Conservation (phyloP, 2,888 invertebrate species). For the Hirudinaria manillensis region DNA sequence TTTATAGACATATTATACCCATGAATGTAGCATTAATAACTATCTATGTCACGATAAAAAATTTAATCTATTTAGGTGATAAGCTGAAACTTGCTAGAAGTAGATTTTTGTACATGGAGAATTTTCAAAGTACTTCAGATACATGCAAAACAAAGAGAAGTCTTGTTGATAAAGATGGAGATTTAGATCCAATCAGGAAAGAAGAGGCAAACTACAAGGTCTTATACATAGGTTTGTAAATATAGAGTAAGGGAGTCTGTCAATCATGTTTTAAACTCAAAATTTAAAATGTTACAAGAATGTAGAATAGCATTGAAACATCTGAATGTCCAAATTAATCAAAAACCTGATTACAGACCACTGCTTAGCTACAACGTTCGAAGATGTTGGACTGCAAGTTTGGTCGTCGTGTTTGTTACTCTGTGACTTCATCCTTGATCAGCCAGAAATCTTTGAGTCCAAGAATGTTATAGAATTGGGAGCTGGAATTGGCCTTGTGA, state of each 20-base stretch:
- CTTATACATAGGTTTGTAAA: background rate
- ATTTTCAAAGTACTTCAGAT: background rate
- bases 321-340: too few species aligned
- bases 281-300: too few species aligned
- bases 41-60: too few species aligned
- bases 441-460: constrained; percentile 19
- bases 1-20: too few species aligned
- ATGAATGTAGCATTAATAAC: too few species aligned
- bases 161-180: constrained; percentile 26
- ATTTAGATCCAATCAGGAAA: constrained; percentile 13
- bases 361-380: background rate
- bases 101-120: constrained; percentile 14
- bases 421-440: constrained; percentile 34
- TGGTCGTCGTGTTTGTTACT: constrained; percentile 34
- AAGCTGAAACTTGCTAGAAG: background rate
- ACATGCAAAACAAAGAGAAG: background rate
- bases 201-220: background rate
- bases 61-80: background rate
- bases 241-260: too few species aligned
- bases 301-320: too few species aligned
- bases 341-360: constrained; percentile 11
- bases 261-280: too few species aligned
- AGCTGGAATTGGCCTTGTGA: constrained; percentile 33
- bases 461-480: constrained; percentile 33
- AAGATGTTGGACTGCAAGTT: constrained; percentile 31